These are phyloP conservation scores for Cataglyphis hispanica DNA, from an alignment of 1,140 invertebrate species.

Conservation along the genomic window DNA sequence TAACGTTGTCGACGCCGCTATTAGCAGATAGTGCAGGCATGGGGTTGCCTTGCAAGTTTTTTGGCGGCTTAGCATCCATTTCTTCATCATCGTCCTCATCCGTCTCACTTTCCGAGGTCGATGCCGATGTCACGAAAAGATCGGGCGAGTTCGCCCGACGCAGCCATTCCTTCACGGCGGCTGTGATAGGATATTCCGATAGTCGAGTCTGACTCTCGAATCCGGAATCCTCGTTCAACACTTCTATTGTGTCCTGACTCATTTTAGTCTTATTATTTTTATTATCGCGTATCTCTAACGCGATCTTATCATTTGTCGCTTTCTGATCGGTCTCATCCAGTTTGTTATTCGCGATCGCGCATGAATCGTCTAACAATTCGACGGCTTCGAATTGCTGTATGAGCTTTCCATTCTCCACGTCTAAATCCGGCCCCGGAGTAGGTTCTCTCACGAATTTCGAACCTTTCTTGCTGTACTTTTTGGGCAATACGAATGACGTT, in stretches of 20 bases:
- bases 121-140: slow-evolving; percentile 74
- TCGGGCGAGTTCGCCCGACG: slow-evolving; percentile 80
- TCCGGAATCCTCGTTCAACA: slow-evolving; percentile 80
- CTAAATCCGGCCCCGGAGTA: slow-evolving; percentile 80
- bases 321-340: background rate
- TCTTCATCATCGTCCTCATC: slow-evolving; percentile 76
- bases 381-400: slow-evolving; percentile 32
- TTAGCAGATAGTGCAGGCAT: slow-evolving; percentile 88
- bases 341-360: slow-evolving; percentile 38
- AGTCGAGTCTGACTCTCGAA: slow-evolving; percentile 78
- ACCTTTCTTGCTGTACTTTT: slow-evolving; percentile 78
- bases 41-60: slow-evolving; percentile 88
- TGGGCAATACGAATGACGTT: slow-evolving; percentile 38
- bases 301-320: background rate
- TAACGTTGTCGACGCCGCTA: slow-evolving; percentile 77
- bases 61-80: slow-evolving; percentile 82
- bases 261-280: slow-evolving; percentile 57
- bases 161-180: slow-evolving; percentile 85
- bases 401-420: slow-evolving; percentile 38
- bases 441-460: slow-evolving; percentile 80
- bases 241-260: slow-evolving; percentile 58
- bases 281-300: slow-evolving; percentile 50
- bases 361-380: slow-evolving; percentile 55
- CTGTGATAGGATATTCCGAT: slow-evolving; percentile 81
- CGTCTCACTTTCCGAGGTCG: slow-evolving; percentile 69